Evolutionary conservation across 2,797 vertebrate genomes (phyloP).

Genomic region (Siniperca obscura): DNA sequence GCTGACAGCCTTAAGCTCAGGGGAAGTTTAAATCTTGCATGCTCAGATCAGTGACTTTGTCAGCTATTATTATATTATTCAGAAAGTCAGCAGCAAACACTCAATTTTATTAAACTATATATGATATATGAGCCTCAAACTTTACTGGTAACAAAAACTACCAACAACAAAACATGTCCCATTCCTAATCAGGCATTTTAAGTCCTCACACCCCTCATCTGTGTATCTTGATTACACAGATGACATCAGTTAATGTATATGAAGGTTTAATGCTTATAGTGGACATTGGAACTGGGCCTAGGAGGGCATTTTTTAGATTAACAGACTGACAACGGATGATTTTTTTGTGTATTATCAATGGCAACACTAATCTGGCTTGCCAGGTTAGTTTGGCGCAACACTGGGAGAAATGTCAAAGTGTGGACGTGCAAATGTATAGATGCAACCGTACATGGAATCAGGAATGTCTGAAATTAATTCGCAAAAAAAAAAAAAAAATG

Average conservation of each 20-base stretch:
- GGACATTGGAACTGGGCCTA: not conserved
- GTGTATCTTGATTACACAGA: slow-evolving; percentile 5
- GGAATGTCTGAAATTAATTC: not conserved
- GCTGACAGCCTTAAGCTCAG: not conserved
- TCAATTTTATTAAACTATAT: not conserved
- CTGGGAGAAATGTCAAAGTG: not conserved
- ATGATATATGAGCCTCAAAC: not conserved
- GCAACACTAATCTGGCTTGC: not conserved
- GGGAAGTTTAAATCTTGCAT: slow-evolving; percentile 6
- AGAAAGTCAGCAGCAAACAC: not conserved
- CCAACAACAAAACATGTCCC: not conserved
- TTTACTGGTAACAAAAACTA: not conserved
- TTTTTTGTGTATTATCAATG: not conserved
- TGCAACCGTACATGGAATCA: not conserved
- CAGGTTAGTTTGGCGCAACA: not conserved
- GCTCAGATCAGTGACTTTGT: not conserved
- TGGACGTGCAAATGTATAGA: not conserved
- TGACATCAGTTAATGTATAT: slow-evolving; percentile 8
- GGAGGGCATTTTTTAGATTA: not conserved
- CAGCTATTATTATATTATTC: not conserved
- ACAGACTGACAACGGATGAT: not conserved
- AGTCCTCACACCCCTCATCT: slow-evolving; percentile 1
- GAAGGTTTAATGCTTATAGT: not conserved
- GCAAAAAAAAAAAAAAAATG: not conserved
- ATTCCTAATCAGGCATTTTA: not conserved